A percentile compares a stretch with the other conserved stretches of the same genome.
These are phyloP conservation scores for Tympanoctomys barrerae DNA, from an alignment of 2,797 vertebrate species.

Conservation along the genomic window DNA sequence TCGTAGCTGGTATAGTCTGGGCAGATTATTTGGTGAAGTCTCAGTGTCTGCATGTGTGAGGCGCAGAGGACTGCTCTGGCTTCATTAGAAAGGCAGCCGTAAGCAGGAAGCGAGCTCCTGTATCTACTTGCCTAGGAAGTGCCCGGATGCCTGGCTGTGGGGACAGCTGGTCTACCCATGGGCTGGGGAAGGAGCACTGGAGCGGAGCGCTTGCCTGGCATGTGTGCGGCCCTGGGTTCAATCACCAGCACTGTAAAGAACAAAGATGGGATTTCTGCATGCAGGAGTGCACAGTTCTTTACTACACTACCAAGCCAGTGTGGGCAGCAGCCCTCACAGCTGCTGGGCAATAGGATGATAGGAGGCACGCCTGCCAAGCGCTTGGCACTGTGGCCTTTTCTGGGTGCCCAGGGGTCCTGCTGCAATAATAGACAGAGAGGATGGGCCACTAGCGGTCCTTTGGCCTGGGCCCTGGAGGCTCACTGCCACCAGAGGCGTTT, in stretches of 20 bases:
- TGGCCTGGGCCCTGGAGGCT: conserved; percentile 3
- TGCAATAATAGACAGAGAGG: conserved; percentile 19
- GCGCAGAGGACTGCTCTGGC: neutral
- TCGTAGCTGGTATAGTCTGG: neutral
- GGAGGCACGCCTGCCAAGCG: conserved; percentile 6
- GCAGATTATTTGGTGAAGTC: neutral
- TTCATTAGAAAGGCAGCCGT: neutral
- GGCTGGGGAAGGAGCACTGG: neutral
- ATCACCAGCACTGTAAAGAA: too few species aligned
- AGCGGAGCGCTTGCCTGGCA: neutral
- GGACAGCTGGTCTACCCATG: neutral
- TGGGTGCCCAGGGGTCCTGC: neutral
- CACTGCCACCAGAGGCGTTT: conserved; percentile 60
- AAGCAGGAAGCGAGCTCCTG: neutral
- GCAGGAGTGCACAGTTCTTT: neutral
- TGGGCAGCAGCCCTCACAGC: conserved; percentile 17
- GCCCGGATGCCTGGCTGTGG: neutral
- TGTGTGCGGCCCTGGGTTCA: neutral
- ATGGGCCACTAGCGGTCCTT: neutral
- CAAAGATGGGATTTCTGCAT: neutral
- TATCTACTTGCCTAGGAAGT: neutral
- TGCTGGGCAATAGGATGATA: neutral
- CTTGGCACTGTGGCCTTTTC: neutral
- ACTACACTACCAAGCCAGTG: neutral
- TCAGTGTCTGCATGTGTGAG: conserved; percentile 42